Conservation (phyloP, 2,797 vertebrate genomes). For the Lophius americanus region DNA sequence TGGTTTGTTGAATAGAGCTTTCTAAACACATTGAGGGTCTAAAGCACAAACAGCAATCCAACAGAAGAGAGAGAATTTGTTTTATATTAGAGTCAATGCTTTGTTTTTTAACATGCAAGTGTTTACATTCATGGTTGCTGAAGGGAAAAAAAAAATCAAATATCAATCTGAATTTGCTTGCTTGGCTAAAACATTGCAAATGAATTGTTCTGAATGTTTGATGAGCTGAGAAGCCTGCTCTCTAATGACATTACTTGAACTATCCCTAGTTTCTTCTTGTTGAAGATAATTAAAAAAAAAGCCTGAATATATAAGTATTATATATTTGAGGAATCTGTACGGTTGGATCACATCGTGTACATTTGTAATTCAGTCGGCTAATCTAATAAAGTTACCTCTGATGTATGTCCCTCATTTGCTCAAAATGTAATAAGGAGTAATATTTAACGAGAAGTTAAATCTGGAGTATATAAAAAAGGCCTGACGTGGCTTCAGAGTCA, state of each 20-base stretch:
- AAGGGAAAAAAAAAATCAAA: not conserved
- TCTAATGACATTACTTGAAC: too few relatives aligned
- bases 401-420: not conserved
- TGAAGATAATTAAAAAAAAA: too few relatives aligned
- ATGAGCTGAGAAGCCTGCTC: too few relatives aligned
- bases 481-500: not conserved
- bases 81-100: not conserved
- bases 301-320: not conserved
- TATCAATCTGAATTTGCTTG: not conserved
- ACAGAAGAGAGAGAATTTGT: not conserved
- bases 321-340: not conserved
- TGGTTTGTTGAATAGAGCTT: too few relatives aligned
- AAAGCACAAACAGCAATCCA: too few relatives aligned
- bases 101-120: not conserved
- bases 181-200: too few relatives aligned
- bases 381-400: not conserved
- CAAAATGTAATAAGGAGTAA: not conserved
- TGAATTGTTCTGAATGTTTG: too few relatives aligned
- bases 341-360: not conserved
- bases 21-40: too few relatives aligned
- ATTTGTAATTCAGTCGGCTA: not conserved
- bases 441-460: too few relatives aligned
- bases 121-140: not conserved
- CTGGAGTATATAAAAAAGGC: not conserved
- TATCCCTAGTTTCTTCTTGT: too few relatives aligned